Base-by-base conservation (phyloP, 2,888 invertebrate species). In the Temnothorax unifasciatus region DNA sequence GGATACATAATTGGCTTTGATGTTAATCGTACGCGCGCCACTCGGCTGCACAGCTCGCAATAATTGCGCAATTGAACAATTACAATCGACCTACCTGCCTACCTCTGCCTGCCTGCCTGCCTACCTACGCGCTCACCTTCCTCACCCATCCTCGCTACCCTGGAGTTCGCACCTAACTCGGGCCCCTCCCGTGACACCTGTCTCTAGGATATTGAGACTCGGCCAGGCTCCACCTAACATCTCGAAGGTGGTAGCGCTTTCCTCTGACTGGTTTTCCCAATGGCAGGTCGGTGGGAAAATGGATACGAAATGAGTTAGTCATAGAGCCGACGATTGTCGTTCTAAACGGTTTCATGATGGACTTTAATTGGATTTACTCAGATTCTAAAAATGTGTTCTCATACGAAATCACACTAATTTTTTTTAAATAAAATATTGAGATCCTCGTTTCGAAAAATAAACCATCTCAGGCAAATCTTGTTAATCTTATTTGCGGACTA, bases 1-100 rank as follows among this genome's bases (percentile, higher is more conserved):
- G 84, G 84, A 89, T 87, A 89, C 87, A 91, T 93, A 93, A 93
- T 93, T 94, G 92, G 89, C 91, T 90, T 88, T 90, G 94, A 94
- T 94, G 91, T 92, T 93, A 94, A 94, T 94, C 94, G 91, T 87
- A 85, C 81, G 89, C 90, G 90, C 90, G 90, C 86, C 89, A 90
- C 84, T 87, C 88, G 87, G 88, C 89, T 89, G 88, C 89, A 91
- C 88, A 90, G 91, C 89, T 90, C 87, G 89, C 90, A 89, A 90
- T 90, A 89, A 89, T 93, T 93, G 89, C 90, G 90, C 90, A 92
- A 93, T 91, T 82, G 84, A 88, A 91, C 89, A 91, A 93, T 92
- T 91, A 92, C 90, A 89, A 93, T 93, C 92, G 91, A 92, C 92
- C 92, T 90, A 91, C 89, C 91, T 89, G 75, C 76, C 86, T 86